Percentiles rank a stretch among this genome's conserved stretches.
phyloP scores from a whole-genome alignment of 2,888 invertebrate genomes.

The Chydorus sphaericus region DNA sequence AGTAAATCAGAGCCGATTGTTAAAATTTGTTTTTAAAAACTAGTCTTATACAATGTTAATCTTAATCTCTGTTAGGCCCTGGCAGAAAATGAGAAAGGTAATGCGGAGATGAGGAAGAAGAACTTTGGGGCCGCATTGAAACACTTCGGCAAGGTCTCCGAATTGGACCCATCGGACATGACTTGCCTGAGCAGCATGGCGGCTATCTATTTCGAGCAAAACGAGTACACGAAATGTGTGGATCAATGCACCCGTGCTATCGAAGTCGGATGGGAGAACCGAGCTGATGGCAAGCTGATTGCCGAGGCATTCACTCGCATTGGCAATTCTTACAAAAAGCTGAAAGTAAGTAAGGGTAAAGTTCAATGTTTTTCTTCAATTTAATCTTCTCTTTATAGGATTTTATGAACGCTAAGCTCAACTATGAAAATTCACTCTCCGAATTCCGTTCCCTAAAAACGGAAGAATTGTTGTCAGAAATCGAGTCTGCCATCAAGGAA shows the following conservation, averaged over 20 bases:
- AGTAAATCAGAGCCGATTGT: too few species aligned
- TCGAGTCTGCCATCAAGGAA: slow-evolving; percentile 77
- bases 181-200: slow-evolving; percentile 90
- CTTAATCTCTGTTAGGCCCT: slow-evolving; percentile 39
- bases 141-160: slow-evolving; percentile 80
- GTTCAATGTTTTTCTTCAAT: background rate
- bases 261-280: slow-evolving; percentile 87
- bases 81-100: slow-evolving; percentile 75
- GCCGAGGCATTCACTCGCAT: slow-evolving; percentile 91
- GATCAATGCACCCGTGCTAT: slow-evolving; percentile 83
- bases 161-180: slow-evolving; percentile 79
- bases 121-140: slow-evolving; percentile 56
- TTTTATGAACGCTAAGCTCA: slow-evolving; percentile 51
- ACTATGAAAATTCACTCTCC: slow-evolving; percentile 90
- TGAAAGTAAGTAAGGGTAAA: slow-evolving; percentile 37
- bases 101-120: slow-evolving; percentile 86
- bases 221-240: slow-evolving; percentile 81
- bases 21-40: background rate
- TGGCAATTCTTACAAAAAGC: slow-evolving; percentile 80
- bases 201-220: slow-evolving; percentile 91
- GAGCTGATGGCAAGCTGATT: slow-evolving; percentile 93
- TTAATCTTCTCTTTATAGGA: background rate
- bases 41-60: background rate
- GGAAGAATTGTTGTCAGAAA: slow-evolving; percentile 65
- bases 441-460: slow-evolving; percentile 93